Evolutionary conservation across 2,888 invertebrate species (phyloP), one percentile per base, ranked within the genome.

Genomic region (Pandemis corylana): DNA sequence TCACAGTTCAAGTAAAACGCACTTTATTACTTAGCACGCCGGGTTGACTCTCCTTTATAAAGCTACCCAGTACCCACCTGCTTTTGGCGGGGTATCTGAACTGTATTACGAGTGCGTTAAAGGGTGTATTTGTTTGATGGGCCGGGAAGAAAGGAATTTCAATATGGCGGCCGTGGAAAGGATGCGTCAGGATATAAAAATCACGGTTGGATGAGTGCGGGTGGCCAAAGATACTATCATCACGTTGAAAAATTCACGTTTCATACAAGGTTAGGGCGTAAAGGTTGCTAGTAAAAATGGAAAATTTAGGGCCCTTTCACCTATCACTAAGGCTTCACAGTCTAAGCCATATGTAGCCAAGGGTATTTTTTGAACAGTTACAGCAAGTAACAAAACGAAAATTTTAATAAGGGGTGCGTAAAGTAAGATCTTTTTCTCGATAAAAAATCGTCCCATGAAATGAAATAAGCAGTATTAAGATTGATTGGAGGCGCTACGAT

Each of bases 111-210:
- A 78, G 77, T 70, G 62, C 63, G 71, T 77, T 87, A 89, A 82
- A 82, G 87, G 81, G 81, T 82, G 82, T 82, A 86, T 87, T 89
- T 81, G 85, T 79, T 77, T 88, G 87, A 74, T 65, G 56, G 56
- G 73, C 78, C 76, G 76, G 61, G 71, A 76, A 80, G 76, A 79
- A 83, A 84, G 90, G 92, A 91, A 92, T 90, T 90, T 82, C 86
- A 90, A 89, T 82, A 90, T 90, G 90, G 90, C 89, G 84, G 83
- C 77, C 79, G 81, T 85, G 87, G 89, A 86, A 90, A 89, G 90
- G 91, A 91, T 91, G 89, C 87, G 86, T 84, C 79, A 81, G 84
- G 86, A 85, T 86, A 87, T 88, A 90, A 92, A 92, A 93, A 91
- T 90, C 87, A 89, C 85, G 90, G 87, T 86, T 85, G 86, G 86